Conservation (phyloP, 35 echinoderm and acorn worm genomes). For the Chiridota heheva region DNA sequence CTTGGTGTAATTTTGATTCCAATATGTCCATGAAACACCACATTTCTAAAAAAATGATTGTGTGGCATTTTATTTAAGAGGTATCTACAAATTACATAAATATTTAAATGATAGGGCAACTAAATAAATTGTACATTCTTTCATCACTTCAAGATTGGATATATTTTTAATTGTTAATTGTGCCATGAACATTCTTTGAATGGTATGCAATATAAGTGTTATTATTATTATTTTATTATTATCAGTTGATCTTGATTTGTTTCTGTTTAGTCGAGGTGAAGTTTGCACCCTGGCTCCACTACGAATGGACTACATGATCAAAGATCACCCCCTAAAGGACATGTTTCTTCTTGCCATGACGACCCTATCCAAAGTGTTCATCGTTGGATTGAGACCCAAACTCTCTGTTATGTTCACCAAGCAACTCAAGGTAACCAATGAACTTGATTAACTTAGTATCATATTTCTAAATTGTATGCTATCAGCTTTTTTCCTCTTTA, state of each 20-base stretch:
- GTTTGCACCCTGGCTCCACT: constrained; percentile 83
- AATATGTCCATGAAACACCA: too few species aligned
- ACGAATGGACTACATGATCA: constrained; percentile 58
- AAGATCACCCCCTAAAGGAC: constrained; percentile 88
- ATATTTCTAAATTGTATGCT: background rate
- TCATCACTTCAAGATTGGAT: too few species aligned
- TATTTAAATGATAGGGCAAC: too few species aligned
- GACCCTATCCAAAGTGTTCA: constrained; percentile 92
- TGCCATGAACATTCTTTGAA: too few species aligned
- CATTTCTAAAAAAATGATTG: too few species aligned
- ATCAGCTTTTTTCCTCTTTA: background rate
- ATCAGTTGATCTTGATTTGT: background rate
- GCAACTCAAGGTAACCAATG: constrained; percentile 75
- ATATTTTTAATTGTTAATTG: too few species aligned
- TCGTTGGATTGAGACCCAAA: constrained; percentile 76
- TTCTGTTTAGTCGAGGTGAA: constrained; percentile 79
- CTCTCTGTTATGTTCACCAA: constrained; percentile 92
- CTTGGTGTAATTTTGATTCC: too few species aligned
- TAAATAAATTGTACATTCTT: too few species aligned
- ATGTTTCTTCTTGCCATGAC: constrained; percentile 97
- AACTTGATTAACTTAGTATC: too few species aligned
- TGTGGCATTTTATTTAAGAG: too few species aligned
- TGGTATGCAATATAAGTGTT: too few species aligned
- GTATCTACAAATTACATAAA: too few species aligned
- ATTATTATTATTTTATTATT: background rate